Base-by-base conservation (phyloP, 2,797 vertebrate genomes). In the Synaphobranchus kaupii region DNA sequence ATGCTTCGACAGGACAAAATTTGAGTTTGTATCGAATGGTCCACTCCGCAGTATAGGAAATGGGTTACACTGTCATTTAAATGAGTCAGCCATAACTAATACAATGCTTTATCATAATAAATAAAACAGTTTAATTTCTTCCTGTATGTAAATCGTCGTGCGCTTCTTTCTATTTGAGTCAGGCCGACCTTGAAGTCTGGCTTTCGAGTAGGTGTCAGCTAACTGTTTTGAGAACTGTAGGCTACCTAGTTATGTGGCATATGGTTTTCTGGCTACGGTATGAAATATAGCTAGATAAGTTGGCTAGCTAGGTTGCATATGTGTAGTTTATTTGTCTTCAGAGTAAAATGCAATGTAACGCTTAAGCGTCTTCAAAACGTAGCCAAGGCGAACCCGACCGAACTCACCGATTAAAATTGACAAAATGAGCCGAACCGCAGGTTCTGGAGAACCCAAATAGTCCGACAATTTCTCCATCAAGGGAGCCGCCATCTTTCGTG, bases 341-440 rank as follows among this genome's bases (percentile, higher is more conserved):
- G 1, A 54, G 50, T 86, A 31, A 78, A 52, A n/a, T 34, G 60
- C 17, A 68, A 15, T 17, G 25, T 2, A 58, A 13, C 7, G 84
- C 20, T 28, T 50, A 48, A 86, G 5, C 0, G 28, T 25, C 25
- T 10, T 56, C 25, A 4, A 25, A 31, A 0, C 54, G 63, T 20
- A 44, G 25, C 0, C 87, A 56, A 5, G 31, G 25, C 25, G 0
- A 8, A 48, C 7, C 9, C 20, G 58, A 44, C n/a, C 2, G 20
- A 87, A 95, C 97, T 97, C 93, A 99, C 98, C 98, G 92, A 98
- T 93, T 91, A 99, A 95, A 90, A 99, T 96, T 60, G 98, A 99
- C 50, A 98, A 90, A 92, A 99, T 96, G 88, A 99, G 96, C 80
- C 98, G 97, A 92, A 99, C 94, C 88, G 98, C 98, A 90, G 98